Base-by-base conservation (phyloP, 1,140 invertebrate genomes). In the Chrysopa pallens region DNA sequence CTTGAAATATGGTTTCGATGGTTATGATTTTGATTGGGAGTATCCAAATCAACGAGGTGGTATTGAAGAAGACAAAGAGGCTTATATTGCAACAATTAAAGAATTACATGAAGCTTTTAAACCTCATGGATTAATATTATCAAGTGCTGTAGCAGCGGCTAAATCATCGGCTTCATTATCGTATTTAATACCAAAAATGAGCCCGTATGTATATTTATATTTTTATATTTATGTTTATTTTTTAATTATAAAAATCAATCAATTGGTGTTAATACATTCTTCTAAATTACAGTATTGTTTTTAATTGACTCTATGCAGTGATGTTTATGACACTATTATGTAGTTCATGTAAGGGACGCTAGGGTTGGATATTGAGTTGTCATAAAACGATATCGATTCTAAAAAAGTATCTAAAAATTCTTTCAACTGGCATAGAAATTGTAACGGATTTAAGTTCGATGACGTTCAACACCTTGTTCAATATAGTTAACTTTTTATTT, bases 11-110 rank as follows among this genome's bases (percentile, higher is more conserved):
- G 44, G 52, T 1, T 76, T 76, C 42, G 69, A 76, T 46, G 74
- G 74, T 5, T 61, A 76, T 8, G 74, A 76, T 48, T 36, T 75
- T 7, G 72, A 74, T 48, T 74, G 71, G 72, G 70, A 74, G 48
- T 73, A 72, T 41, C 70, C 68, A 4, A 55, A 53, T 29, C 54
- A 63, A 41, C 46, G 64, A 41, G 66, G 64, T n/a, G 63, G 64
- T 6, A 46, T 42, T 28, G 41, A 54, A 1, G 49, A 43, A 8
- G 67, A 68, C 36, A 61, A 59, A 28, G 45, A 60, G 31, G 17
- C 17, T 23, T 23, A 23, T 5, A 23, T 23, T 23, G 17, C 17
- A 3, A 23, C 17, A 23, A 23, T 23, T 23, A 23, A 62, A 72
- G 50, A 58, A 74, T 27, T 49, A 52, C 1, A 53, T 56, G 40